These are phyloP conservation scores for Hololepta plana DNA, from an alignment of 2,888 invertebrate species.

Conservation along the genomic window DNA sequence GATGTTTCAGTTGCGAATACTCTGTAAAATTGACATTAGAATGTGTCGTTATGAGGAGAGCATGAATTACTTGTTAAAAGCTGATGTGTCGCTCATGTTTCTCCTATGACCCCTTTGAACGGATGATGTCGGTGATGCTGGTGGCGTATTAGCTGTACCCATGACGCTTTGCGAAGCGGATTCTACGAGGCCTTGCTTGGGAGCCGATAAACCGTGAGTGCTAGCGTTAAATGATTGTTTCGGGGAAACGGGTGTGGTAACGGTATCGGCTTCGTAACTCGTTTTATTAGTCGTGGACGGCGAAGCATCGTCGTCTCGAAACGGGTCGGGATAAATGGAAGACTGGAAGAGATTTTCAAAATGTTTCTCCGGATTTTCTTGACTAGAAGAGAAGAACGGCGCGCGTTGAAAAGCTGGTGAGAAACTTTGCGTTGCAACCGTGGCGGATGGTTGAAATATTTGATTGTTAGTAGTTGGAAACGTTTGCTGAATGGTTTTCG, in stretches of 20 bases:
- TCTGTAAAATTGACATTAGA: conserved; percentile 26
- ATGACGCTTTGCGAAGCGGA: conserved; percentile 20
- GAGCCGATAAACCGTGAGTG: no score
- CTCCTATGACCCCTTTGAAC: conserved; percentile 44
- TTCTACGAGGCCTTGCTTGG: conserved; percentile 18
- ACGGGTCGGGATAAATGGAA: conserved; percentile 51
- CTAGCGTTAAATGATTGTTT: conserved; percentile 14
- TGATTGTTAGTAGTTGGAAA: conserved; percentile 12
- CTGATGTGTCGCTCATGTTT: conserved; percentile 71
- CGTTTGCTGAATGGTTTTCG: no score
- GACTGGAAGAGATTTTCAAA: conserved; percentile 45
- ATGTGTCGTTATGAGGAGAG: no score
- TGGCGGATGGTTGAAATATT: conserved; percentile 7
- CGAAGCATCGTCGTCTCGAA: conserved; percentile 38
- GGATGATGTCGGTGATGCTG: conserved; percentile 22
- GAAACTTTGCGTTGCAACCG: conserved; percentile 12
- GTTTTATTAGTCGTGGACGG: no score
- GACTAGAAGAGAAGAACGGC: conserved; percentile 9
- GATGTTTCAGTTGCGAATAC: conserved; percentile 56
- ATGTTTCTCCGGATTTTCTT: conserved; percentile 20
- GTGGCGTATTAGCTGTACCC: conserved; percentile 19
- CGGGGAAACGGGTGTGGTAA: conserved; percentile 17
- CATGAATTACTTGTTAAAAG: conserved; percentile 62
- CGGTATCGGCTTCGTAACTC: no score
- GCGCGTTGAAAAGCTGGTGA: conserved; percentile 12